Conservation (phyloP, 2,113 vertebrate species). For the Entomyzon cyanotis region DNA sequence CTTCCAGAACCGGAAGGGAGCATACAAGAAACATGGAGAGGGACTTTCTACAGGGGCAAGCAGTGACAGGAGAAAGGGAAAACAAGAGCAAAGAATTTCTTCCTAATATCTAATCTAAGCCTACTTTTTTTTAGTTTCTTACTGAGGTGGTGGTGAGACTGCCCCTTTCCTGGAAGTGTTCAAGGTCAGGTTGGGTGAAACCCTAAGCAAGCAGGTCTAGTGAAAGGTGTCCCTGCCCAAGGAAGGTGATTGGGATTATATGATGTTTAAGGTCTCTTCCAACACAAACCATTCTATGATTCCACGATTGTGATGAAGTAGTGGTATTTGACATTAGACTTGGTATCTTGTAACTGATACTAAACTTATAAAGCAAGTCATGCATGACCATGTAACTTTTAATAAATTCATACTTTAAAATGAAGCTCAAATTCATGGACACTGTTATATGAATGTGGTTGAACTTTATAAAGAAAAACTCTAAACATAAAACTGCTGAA, state of each 20-base stretch:
- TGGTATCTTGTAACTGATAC: not conserved
- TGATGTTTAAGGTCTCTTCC: not conserved
- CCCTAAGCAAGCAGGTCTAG: not conserved
- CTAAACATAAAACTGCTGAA: not conserved
- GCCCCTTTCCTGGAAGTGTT: not conserved
- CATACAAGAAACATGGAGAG: not conserved
- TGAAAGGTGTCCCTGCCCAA: not conserved
- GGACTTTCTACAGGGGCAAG: not conserved
- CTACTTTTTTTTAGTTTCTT: not conserved
- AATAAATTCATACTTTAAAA: not conserved
- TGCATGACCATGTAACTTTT: not conserved
- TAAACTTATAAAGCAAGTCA: not conserved
- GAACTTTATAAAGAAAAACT: not conserved
- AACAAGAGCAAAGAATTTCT: rapidly evolving
- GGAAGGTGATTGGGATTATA: not conserved
- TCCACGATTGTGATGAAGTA: not conserved
- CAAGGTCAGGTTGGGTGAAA: not conserved
- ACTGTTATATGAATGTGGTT: not conserved
- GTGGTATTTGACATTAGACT: not conserved
- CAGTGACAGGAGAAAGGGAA: not conserved
- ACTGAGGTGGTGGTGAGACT: not conserved
- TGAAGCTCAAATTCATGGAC: not conserved
- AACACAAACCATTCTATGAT: not conserved
- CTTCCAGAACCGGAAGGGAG: not conserved
- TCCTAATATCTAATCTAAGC: not conserved